A percentile compares a stretch with the other conserved stretches of the same genome.
These are phyloP conservation scores for Blastobasis adustella DNA, from an alignment of 2,888 invertebrate species.

Conservation along the genomic window DNA sequence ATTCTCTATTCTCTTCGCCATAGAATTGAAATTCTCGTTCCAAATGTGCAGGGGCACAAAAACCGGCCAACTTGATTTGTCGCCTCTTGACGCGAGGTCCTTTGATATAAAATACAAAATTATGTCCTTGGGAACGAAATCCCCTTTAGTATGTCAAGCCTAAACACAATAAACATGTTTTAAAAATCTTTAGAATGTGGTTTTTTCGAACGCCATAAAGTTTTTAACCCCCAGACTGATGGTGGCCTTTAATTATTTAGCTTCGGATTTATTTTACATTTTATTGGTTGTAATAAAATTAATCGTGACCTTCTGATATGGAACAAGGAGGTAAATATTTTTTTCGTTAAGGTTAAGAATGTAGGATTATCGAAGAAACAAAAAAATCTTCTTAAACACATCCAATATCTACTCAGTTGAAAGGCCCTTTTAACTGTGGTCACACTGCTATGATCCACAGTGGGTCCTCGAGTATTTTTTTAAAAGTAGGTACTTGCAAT, in stretches of 20 bases:
- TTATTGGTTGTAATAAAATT: slow-evolving; percentile 17
- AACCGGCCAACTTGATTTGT: slow-evolving; percentile 36
- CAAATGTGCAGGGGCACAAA: neutral
- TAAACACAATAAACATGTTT: slow-evolving; percentile 43
- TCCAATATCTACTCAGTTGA: no score
- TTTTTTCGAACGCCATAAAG: slow-evolving; percentile 38
- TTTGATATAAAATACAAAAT: slow-evolving; percentile 42
- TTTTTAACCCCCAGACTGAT: slow-evolving; percentile 21
- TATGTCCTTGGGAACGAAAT: slow-evolving; percentile 56
- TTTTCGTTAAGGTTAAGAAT: no score
- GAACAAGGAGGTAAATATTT: neutral
- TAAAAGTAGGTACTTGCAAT: no score
- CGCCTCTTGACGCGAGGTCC: slow-evolving; percentile 30
- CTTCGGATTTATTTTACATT: slow-evolving; percentile 16
- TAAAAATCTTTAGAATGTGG: slow-evolving; percentile 34
- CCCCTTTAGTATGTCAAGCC: slow-evolving; percentile 30
- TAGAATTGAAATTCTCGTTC: no score
- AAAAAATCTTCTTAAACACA: no score
- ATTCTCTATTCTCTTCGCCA: no score
- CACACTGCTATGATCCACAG: no score
- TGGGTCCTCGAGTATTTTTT: no score
- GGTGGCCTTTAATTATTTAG: slow-evolving; percentile 17
- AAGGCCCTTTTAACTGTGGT: no score
- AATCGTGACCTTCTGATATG: slow-evolving; percentile 19
- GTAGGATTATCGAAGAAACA: no score